Evolutionary conservation across 2,113 vertebrate species (phyloP).

Genomic region (Opisthocomus hoazin): DNA sequence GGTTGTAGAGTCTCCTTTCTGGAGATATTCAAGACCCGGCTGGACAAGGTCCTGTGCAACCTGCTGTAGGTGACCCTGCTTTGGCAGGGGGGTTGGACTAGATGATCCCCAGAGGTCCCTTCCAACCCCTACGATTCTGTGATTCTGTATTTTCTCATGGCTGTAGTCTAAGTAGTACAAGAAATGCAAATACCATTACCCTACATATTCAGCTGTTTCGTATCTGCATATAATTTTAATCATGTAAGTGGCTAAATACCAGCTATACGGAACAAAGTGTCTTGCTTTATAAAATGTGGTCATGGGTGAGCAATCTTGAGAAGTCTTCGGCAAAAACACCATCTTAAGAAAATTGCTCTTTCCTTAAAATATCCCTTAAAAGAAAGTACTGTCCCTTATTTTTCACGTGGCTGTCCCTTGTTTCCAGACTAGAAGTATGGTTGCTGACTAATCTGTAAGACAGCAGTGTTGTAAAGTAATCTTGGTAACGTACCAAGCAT

Average conservation of each 20-base stretch:
- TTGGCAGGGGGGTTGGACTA: no score
- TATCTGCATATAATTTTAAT: background rate
- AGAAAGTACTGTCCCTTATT: background rate
- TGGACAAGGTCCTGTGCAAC: no score
- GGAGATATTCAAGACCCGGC: no score
- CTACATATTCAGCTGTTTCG: background rate
- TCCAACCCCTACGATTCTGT: no score
- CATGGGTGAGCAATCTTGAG: background rate
- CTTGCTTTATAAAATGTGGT: background rate
- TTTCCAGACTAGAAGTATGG: background rate
- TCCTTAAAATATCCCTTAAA: background rate
- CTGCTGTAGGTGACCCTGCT: no score
- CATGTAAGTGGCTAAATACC: background rate
- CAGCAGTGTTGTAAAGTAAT: background rate
- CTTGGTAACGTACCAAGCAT: background rate
- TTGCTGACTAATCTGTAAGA: background rate
- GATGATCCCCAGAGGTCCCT: no score
- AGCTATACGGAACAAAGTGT: background rate
- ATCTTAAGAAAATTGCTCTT: background rate
- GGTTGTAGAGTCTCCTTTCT: no score
- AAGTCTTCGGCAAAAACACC: background rate
- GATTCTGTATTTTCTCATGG: background rate
- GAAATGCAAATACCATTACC: background rate
- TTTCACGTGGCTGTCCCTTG: background rate
- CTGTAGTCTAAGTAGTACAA: background rate